Percentiles rank a stretch among this genome's conserved stretches.
These are phyloP conservation scores for Bhutanitis thaidina DNA, from an alignment of 2,888 invertebrate genomes.

Conservation along the genomic window DNA sequence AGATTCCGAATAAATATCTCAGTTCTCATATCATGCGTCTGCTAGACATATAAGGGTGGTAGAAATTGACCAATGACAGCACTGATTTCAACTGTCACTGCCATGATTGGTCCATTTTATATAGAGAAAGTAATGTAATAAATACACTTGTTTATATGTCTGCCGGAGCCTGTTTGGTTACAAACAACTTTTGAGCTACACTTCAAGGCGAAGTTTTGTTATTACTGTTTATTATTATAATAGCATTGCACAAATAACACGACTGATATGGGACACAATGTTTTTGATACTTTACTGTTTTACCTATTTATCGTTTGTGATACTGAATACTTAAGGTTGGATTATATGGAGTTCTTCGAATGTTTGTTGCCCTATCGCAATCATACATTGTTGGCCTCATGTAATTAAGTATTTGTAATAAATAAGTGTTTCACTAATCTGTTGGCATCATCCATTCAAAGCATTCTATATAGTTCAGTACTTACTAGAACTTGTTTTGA, in stretches of 20 bases:
- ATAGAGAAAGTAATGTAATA: constrained; percentile 53
- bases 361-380: constrained; percentile 8
- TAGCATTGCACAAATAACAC: constrained; percentile 74
- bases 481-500: constrained; percentile 45
- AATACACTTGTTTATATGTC: constrained; percentile 76
- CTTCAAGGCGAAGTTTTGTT: constrained; percentile 73
- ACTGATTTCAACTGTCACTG: constrained; percentile 68
- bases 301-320: constrained; percentile 67
- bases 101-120: constrained; percentile 78
- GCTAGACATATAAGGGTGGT: constrained; percentile 72
- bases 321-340: constrained; percentile 42
- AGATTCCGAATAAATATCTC: constrained; percentile 61
- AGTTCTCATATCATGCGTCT: constrained; percentile 67
- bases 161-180: constrained; percentile 75
- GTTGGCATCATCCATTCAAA: constrained; percentile 9
- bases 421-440: not conserved
- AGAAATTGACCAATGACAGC: constrained; percentile 77
- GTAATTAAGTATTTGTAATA: constrained; percentile 1
- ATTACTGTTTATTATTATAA: constrained; percentile 62
- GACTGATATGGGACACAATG: constrained; percentile 78
- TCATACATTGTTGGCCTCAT: constrained; percentile 1
- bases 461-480: constrained; percentile 16
- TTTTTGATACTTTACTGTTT: constrained; percentile 76
- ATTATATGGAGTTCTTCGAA: constrained; percentile 29
- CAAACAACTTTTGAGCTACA: constrained; percentile 74